Evolutionary conservation across 2,888 invertebrate species (phyloP).

Genomic region (Amitus sp.): DNA sequence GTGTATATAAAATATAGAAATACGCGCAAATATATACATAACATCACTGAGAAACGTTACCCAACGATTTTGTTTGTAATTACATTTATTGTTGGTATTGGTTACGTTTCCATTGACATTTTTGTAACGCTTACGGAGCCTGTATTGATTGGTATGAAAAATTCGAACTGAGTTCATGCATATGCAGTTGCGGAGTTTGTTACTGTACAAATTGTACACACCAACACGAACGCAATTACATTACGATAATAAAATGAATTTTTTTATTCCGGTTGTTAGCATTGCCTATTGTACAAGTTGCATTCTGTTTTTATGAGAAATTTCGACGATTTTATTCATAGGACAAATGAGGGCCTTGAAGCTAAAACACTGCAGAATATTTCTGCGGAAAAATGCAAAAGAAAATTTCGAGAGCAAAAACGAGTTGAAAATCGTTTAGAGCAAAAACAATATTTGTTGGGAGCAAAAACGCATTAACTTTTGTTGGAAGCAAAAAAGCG

Average conservation of each 20-base stretch:
- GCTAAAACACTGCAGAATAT: too few relatives aligned
- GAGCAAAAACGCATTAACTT: too few relatives aligned
- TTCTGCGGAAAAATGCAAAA: too few relatives aligned
- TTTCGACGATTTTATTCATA: too few relatives aligned
- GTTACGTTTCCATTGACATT: constrained; percentile 27
- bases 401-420: too few relatives aligned
- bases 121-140: constrained; percentile 43
- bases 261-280: too few relatives aligned
- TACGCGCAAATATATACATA: constrained; percentile 12
- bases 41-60: constrained; percentile 45
- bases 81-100: background rate
- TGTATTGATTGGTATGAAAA: constrained; percentile 44
- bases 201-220: constrained; percentile 59
- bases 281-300: too few relatives aligned
- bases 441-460: too few relatives aligned
- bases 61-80: constrained; percentile 26
- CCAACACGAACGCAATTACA: constrained; percentile 44
- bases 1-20: constrained; percentile 41
- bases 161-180: constrained; percentile 33
- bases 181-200: constrained; percentile 32
- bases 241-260: constrained; percentile 56
- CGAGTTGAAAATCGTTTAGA: too few relatives aligned
- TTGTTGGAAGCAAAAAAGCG: too few relatives aligned
- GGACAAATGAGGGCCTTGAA: too few relatives aligned
- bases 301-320: too few relatives aligned